A percentile compares a stretch with the other conserved stretches of the same genome.
Evolutionary conservation across 1,140 invertebrate genomes (phyloP).

Genomic region (Aphidius ervi): DNA sequence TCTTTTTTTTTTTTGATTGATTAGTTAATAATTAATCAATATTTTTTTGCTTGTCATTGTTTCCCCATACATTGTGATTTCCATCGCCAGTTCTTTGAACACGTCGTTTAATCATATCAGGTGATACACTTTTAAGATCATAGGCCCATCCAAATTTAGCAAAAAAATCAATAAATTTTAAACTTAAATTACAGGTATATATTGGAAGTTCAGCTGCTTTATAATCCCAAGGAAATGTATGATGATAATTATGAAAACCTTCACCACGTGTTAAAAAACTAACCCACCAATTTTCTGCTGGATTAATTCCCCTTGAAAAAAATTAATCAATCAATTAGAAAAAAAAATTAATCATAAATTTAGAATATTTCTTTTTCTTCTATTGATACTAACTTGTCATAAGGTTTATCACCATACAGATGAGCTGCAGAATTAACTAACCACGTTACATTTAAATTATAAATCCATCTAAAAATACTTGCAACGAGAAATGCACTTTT

Average conservation of each 20-base stretch:
- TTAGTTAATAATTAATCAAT: not conserved
- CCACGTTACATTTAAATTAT: slow-evolving; percentile 65
- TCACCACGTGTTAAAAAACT: not conserved
- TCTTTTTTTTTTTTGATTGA: no score
- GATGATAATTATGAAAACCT: slow-evolving; percentile 18
- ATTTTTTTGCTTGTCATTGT: not conserved
- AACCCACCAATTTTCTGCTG: not conserved
- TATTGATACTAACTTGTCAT: slow-evolving; percentile 55
- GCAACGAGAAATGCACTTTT: slow-evolving; percentile 9
- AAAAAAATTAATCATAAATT: not conserved
- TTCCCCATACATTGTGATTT: not conserved
- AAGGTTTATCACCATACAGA: slow-evolving; percentile 62
- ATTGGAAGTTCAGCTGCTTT: slow-evolving; percentile 1
- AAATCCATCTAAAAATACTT: slow-evolving; percentile 43
- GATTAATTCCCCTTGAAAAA: not conserved
- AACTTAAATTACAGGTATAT: not conserved
- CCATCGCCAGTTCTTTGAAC: slow-evolving; percentile 1
- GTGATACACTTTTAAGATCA: slow-evolving; percentile 2
- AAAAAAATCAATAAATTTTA: not conserved
- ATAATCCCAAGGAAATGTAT: slow-evolving; percentile 16
- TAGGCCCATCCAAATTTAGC: slow-evolving; percentile 13
- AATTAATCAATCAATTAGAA: not conserved
- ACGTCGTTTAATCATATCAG: not conserved
- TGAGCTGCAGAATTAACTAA: slow-evolving; percentile 69
- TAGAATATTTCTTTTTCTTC: not conserved